A percentile compares a stretch with the other conserved stretches of the same genome.
phyloP scores from a whole-genome alignment of 2,113 vertebrate species.

The Stomatorhinus ivindoensis region DNA sequence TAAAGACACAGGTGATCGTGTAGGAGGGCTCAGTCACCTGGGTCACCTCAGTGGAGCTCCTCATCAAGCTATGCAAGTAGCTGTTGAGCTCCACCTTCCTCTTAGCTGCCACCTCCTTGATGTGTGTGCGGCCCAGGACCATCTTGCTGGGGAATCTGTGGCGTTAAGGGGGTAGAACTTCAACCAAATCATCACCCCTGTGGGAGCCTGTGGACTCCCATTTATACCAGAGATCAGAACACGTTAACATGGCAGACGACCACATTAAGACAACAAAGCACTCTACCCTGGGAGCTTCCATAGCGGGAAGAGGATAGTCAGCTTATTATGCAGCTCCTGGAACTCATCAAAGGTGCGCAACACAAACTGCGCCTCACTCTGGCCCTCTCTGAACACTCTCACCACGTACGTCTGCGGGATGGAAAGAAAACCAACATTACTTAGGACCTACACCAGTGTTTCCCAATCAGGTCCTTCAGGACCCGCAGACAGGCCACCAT shows the following conservation, averaged over 20 bases:
- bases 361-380: constrained; percentile 81
- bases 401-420: constrained; percentile 81
- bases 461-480: background rate
- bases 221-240: background rate
- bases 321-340: constrained; percentile 97
- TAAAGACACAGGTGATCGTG: background rate
- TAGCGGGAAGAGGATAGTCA: constrained; percentile 86
- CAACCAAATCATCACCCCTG: background rate
- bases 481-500: background rate
- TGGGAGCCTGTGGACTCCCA: background rate
- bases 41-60: constrained; percentile 77
- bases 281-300: constrained; percentile 93
- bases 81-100: constrained; percentile 92
- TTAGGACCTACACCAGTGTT: background rate
- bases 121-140: constrained; percentile 90
- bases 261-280: constrained; percentile 62
- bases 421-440: background rate
- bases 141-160: constrained; percentile 87
- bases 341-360: constrained; percentile 98
- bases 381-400: constrained; percentile 81
- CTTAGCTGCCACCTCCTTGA: constrained; percentile 94
- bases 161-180: constrained; percentile 1
- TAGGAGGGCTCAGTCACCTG: constrained; percentile 66
- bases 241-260: constrained; percentile 45
- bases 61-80: constrained; percentile 91